Percentiles rank a stretch among this genome's conserved stretches.
Conservation (phyloP, 2,888 invertebrate genomes). For the Eilema sororculum region DNA sequence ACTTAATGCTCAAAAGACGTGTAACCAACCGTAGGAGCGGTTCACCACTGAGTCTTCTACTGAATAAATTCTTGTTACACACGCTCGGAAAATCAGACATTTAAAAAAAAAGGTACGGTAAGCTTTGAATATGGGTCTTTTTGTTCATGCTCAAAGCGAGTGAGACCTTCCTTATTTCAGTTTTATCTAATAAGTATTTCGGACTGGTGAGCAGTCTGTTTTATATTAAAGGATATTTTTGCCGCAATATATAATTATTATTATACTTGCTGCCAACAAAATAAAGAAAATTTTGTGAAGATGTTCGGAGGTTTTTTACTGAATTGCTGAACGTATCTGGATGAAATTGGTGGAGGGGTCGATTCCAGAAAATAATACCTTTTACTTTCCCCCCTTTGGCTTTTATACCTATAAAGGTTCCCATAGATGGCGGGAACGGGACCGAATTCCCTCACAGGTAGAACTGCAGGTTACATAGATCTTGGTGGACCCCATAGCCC, state of each 20-base stretch:
- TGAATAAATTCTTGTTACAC: conserved; percentile 15
- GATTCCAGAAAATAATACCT: too few species aligned
- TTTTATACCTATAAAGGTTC: too few species aligned
- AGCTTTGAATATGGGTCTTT: background rate
- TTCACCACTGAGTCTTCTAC: background rate
- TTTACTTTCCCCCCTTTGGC: too few species aligned
- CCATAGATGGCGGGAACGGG: too few species aligned
- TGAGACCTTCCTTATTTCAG: background rate
- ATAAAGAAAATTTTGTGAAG: too few species aligned
- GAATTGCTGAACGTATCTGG: too few species aligned
- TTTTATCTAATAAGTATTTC: conserved; percentile 5
- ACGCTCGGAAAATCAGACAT: conserved; percentile 4
- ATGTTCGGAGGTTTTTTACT: too few species aligned
- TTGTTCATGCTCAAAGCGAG: background rate
- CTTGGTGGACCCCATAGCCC: too few species aligned
- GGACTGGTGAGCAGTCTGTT: background rate
- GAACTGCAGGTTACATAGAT: too few species aligned
- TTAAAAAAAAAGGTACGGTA: background rate
- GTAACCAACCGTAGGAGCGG: conserved; percentile 8
- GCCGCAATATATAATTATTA: background rate
- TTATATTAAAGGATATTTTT: background rate
- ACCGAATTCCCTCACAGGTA: too few species aligned
- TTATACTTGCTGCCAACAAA: too few species aligned
- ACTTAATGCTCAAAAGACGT: background rate
- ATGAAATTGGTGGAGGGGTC: too few species aligned